These are phyloP conservation scores for Falco concolor DNA, from an alignment of 2,797 vertebrate genomes.

Conservation along the genomic window DNA sequence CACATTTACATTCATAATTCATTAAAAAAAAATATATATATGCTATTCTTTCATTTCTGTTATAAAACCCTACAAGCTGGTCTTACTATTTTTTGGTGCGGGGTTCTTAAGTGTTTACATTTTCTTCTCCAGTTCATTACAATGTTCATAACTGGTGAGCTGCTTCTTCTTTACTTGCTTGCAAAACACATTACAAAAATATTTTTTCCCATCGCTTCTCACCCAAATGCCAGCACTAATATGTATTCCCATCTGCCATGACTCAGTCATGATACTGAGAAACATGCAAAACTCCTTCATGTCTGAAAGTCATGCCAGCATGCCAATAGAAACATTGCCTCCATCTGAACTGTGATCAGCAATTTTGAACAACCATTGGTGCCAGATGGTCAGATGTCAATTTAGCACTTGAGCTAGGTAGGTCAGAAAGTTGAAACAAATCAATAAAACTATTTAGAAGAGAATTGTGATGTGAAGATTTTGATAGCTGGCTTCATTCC, in stretches of 20 bases:
- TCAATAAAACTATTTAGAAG: conserved; percentile 30
- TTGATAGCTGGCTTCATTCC: conserved; percentile 1
- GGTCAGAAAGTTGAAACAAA: conserved; percentile 37
- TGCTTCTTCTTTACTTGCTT: neutral
- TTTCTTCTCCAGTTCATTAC: neutral
- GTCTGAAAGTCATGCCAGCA: neutral
- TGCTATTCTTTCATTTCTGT: neutral
- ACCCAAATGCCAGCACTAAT: neutral
- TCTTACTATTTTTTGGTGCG: neutral
- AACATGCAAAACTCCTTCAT: neutral
- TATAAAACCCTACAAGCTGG: neutral
- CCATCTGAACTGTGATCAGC: neutral
- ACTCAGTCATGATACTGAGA: neutral
- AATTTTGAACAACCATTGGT: neutral
- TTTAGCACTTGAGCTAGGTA: conserved; percentile 21
- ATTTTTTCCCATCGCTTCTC: neutral
- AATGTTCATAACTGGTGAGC: neutral
- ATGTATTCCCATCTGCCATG: neutral
- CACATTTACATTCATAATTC: neutral
- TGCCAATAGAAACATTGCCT: neutral
- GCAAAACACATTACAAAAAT: neutral
- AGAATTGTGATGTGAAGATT: neutral
- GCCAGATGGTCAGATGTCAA: conserved; percentile 28
- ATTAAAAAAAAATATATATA: neutral
- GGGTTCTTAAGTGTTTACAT: neutral